phyloP scores from a whole-genome alignment of 2,113 vertebrate genomes.

The Pteropus alecto region DNA sequence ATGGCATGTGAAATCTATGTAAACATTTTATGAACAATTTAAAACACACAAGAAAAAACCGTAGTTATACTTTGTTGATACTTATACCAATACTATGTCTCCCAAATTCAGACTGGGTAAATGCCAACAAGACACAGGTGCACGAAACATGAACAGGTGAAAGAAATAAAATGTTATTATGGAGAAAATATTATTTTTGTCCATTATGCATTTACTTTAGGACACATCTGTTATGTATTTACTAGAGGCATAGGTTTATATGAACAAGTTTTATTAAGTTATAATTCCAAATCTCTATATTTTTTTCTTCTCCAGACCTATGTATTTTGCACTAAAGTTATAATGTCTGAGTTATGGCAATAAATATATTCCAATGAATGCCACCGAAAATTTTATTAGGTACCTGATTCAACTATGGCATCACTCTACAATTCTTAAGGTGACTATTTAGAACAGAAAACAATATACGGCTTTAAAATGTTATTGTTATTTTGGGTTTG shows the following conservation, averaged over 20 bases:
- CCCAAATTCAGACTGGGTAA: conserved; percentile 76
- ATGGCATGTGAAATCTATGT: background rate
- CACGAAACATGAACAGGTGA: conserved; percentile 81
- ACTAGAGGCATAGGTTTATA: conserved; percentile 46
- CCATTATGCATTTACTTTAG: conserved; percentile 78
- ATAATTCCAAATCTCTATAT: background rate
- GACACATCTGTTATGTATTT: conserved; percentile 80
- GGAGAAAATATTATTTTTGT: conserved; percentile 78
- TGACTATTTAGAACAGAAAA: background rate
- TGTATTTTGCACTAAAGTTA: background rate
- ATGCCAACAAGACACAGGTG: conserved; percentile 79
- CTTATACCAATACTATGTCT: conserved; percentile 53
- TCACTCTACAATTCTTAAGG: background rate
- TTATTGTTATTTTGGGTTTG: background rate
- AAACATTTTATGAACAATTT: conserved; percentile 63
- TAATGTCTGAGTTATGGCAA: background rate
- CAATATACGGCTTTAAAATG: background rate
- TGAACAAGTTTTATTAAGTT: conserved; percentile 41
- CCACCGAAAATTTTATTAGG: background rate
- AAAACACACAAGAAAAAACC: conserved; percentile 72
- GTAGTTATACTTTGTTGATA: conserved; percentile 68
- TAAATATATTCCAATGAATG: background rate
- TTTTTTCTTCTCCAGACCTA: background rate
- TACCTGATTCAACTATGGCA: background rate
- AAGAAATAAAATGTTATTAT: conserved; percentile 80